Base-by-base conservation (phyloP, 2,113 vertebrate species). In the Limanda limanda region DNA sequence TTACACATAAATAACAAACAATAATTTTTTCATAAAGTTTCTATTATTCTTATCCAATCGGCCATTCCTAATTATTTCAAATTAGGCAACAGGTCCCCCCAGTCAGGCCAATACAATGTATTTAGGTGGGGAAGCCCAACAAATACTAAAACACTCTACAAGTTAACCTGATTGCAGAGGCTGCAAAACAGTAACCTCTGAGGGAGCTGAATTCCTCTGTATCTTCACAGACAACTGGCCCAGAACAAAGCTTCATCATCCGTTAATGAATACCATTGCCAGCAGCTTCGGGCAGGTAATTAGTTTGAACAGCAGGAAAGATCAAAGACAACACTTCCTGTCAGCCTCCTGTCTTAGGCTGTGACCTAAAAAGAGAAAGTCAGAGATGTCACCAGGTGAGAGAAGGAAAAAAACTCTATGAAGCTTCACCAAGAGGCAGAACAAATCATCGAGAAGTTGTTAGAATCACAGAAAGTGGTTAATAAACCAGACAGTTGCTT, bases 271-370 rank as follows among this genome's bases (percentile, higher is more conserved):
- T 78, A 89, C 84, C 68, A 76, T 25, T 54, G 85, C 76, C 76
- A 73, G 75, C 71, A 74, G 70, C 91, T 85, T 79, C 63, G 55
- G 86, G 89, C 81, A 82, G 90, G 88, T 92, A 87, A 93, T 93
- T 94, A 91, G 88, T 91, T 84, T 81, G 51, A 91, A 91, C 92
- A 92, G 91, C 60, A 18, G 86, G 91, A 87, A 80, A 87, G 91
- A 89, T 89, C 84, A 92, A 90, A 92, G 85, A 87, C 81, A 52
- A 60, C 66, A 52, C 79, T 83, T 87, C 79, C 87, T 71, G 83
- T 69, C 64, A n/a, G n/a, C n/a, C n/a, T n/a, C n/a, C n/a, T n/a
- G n/a, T n/a, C n/a, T n/a, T n/a, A n/a, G 83, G 81, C 78, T 86
- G 85, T 81, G 84, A 90, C 86, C 87, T 92, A 87, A 75, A 85